Evolutionary conservation across 2,888 invertebrate species (phyloP).

Genomic region (Eristalis pertinax): DNA sequence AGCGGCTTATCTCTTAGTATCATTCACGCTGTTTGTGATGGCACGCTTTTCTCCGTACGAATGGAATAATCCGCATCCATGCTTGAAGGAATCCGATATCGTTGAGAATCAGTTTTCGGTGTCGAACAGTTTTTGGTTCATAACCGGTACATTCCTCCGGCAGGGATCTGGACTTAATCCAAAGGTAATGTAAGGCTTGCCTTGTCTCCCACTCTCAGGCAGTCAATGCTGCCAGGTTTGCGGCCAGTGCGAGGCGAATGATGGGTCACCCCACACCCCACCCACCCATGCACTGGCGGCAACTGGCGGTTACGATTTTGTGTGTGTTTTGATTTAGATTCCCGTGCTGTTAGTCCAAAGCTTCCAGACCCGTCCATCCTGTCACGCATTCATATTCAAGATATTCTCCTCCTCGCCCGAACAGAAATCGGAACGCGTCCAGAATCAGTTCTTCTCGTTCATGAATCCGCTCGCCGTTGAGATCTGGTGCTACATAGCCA

Average conservation of each 20-base stretch:
- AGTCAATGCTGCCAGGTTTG: too few species aligned
- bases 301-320: neutral
- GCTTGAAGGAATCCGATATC: conserved; percentile 90
- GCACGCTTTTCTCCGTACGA: conserved; percentile 98
- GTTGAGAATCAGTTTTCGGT: conserved; percentile 98
- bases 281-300: neutral
- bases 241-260: too few species aligned
- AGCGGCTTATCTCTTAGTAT: conserved; percentile 96
- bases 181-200: conserved; percentile 83
- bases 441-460: conserved; percentile 90
- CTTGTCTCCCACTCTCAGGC: neutral
- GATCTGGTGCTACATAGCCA: conserved; percentile 91
- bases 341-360: neutral
- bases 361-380: neutral
- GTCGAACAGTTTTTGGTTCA: conserved; percentile 96
- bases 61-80: conserved; percentile 92
- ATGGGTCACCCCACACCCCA: too few species aligned
- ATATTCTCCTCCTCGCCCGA: conserved; percentile 3
- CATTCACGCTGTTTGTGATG: conserved; percentile 96
- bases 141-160: conserved; percentile 93
- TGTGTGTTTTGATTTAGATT: neutral
- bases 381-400: neutral
- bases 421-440: conserved; percentile 84
- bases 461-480: conserved; percentile 92
- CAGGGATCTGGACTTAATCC: conserved; percentile 93